A percentile compares a stretch with the other conserved stretches of the same genome.
Conservation (phyloP, 2,113 vertebrate genomes). For the Sebastes schlegelii region DNA sequence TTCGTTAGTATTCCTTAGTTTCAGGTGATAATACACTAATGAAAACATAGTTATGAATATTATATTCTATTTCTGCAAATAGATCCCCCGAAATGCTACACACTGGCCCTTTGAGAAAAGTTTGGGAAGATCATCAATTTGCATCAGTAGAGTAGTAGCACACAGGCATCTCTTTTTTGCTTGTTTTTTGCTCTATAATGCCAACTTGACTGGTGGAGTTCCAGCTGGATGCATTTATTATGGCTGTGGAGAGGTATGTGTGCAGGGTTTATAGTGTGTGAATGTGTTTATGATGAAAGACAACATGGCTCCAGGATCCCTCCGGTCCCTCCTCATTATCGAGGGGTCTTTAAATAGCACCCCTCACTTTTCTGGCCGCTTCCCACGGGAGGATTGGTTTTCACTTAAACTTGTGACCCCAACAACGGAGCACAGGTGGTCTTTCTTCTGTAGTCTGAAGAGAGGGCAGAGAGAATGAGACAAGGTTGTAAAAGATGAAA, state of each 20-base stretch:
- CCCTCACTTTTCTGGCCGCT: constrained; percentile 38
- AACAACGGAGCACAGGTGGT: constrained; percentile 48
- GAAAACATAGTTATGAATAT: no score
- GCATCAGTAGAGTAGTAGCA: no score
- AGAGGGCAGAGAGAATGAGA: not conserved
- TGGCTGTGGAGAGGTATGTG: constrained; percentile 4
- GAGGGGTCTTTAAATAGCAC: constrained; percentile 74
- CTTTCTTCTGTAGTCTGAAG: not conserved
- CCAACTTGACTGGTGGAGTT: not conserved
- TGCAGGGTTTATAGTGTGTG: not conserved
- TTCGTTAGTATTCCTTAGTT: no score
- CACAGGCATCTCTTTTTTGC: not conserved
- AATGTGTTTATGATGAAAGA: constrained; percentile 51
- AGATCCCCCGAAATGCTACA: no score
- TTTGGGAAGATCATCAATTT: not conserved
- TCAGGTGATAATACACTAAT: no score
- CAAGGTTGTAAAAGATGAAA: not conserved
- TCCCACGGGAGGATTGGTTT: constrained; percentile 66
- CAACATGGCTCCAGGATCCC: constrained; percentile 59
- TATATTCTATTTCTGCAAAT: no score
- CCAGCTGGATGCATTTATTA: constrained; percentile 20
- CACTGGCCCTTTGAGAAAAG: not conserved
- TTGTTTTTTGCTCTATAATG: not conserved
- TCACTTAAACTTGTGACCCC: constrained; percentile 71
- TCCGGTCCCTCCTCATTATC: constrained; percentile 68